Conservation (phyloP, 2,113 vertebrate species). For the Labrus mixtus region DNA sequence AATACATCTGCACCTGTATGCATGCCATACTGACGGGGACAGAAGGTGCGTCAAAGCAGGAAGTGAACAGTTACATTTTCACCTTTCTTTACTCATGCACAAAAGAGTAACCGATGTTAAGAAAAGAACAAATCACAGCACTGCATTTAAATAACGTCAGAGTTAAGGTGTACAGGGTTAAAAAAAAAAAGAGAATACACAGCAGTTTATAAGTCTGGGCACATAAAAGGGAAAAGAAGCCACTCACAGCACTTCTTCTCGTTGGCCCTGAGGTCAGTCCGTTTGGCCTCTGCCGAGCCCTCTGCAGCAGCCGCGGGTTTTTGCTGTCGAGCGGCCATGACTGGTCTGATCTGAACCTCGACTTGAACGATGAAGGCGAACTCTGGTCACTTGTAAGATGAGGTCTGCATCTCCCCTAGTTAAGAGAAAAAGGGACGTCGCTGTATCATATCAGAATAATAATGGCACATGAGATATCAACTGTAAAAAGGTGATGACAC, state of each 20-base stretch:
- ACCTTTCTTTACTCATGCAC: background rate
- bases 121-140: background rate
- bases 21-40: no score
- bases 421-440: background rate
- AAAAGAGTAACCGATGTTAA: background rate
- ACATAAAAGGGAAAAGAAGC: background rate
- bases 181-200: background rate
- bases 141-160: background rate
- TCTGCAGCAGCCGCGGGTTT: conserved; percentile 46
- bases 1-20: background rate
- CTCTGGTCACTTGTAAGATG: conserved; percentile 22
- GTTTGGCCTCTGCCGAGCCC: conserved; percentile 56
- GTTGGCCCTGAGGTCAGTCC: conserved; percentile 65
- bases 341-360: background rate
- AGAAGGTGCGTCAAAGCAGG: conserved; percentile 19
- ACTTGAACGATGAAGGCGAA: background rate
- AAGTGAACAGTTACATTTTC: background rate
- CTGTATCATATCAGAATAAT: conserved; percentile 1
- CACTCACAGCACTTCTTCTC: conserved; percentile 86
- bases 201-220: background rate
- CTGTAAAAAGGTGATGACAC: background rate
- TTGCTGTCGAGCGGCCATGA: conserved; percentile 62
- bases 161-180: background rate
- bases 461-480: background rate
- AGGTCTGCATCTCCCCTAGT: conserved; percentile 48